phyloP scores from a whole-genome alignment of 2,113 vertebrate species.

The Hyla sarda region DNA sequence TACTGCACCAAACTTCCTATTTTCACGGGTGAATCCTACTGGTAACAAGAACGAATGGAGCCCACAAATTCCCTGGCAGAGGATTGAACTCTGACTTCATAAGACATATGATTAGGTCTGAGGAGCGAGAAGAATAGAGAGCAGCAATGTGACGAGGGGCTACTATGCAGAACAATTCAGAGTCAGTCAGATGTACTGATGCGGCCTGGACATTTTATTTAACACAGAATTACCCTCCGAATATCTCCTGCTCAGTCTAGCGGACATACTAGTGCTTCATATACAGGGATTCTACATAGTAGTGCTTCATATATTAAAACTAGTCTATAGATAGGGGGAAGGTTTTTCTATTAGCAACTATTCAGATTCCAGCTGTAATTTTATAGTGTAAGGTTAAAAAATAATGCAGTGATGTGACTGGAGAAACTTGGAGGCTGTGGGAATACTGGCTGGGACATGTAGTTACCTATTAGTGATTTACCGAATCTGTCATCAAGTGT shows the following conservation, averaged over 20 bases:
- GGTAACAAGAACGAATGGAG: background rate
- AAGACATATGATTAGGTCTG: background rate
- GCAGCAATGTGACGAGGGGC: background rate
- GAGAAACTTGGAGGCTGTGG: background rate
- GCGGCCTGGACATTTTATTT: conserved; percentile 5
- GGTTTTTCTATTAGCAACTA: background rate
- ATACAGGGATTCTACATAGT: background rate
- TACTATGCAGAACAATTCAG: conserved; percentile 4
- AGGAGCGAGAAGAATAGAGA: conserved; percentile 26
- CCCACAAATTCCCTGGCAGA: background rate
- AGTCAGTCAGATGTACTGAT: conserved; percentile 25
- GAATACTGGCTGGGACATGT: too few species aligned
- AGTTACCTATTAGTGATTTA: too few species aligned
- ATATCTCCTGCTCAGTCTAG: conserved; percentile 41
- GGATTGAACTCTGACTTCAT: background rate
- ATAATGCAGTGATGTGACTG: background rate
- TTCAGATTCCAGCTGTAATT: background rate
- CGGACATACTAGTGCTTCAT: background rate
- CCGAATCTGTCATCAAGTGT: too few species aligned
- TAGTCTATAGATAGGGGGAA: background rate
- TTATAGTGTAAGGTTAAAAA: background rate
- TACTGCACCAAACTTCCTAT: background rate
- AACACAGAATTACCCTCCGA: background rate
- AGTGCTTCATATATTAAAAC: background rate
- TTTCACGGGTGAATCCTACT: background rate